These are phyloP conservation scores for Nymphalis c-album DNA, from an alignment of 2,888 invertebrate species.

Conservation along the genomic window DNA sequence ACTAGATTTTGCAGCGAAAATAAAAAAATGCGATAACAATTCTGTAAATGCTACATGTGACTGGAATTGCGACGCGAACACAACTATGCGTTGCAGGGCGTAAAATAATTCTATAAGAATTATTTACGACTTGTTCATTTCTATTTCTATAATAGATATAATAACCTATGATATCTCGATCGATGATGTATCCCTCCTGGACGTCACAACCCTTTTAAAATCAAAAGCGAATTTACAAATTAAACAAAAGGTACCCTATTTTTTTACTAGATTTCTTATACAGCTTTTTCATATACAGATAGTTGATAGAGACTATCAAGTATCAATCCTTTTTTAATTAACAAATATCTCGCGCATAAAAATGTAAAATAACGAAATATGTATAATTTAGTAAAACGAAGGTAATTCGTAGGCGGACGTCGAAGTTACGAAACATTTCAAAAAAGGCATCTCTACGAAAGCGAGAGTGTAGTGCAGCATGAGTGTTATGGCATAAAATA, in stretches of 20 bases:
- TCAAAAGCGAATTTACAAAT: too few species aligned
- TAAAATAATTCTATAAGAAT: slow-evolving; percentile 6
- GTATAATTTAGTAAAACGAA: slow-evolving; percentile 12
- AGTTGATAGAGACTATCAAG: too few species aligned
- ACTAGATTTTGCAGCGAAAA: too few species aligned
- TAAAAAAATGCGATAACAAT: too few species aligned
- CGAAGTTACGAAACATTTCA: slow-evolving; percentile 25
- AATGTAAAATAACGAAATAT: slow-evolving; percentile 3
- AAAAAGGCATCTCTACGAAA: slow-evolving; percentile 28
- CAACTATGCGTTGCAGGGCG: not conserved
- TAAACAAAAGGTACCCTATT: not conserved
- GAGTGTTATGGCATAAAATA: slow-evolving; percentile 20
- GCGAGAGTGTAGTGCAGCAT: slow-evolving; percentile 27
- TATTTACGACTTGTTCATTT: slow-evolving; percentile 5
- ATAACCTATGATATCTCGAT: not conserved
- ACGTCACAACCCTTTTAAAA: not conserved
- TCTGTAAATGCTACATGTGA: too few species aligned
- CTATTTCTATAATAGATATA: too few species aligned
- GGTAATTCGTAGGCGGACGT: slow-evolving; percentile 12
- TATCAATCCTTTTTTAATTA: not conserved
- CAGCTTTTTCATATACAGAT: too few species aligned
- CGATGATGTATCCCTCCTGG: not conserved
- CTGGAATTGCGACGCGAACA: too few species aligned
- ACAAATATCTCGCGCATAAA: not conserved
- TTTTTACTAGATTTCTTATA: not conserved